Evolutionary conservation across 1,140 invertebrate species (phyloP).

Genomic region (Acromyrmex charruanus): DNA sequence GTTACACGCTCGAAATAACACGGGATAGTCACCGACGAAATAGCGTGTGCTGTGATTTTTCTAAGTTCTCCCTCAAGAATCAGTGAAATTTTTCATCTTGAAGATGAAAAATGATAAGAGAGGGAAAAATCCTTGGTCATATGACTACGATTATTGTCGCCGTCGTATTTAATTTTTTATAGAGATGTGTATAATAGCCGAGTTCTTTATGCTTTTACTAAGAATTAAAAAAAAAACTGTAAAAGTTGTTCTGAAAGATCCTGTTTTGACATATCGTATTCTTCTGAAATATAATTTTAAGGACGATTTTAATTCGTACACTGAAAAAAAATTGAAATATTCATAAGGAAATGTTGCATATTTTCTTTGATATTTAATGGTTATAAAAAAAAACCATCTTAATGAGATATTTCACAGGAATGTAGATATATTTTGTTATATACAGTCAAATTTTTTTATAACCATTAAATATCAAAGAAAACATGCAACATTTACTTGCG

Average conservation of each 20-base stretch:
- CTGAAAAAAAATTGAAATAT: no score
- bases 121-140: neutral
- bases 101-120: neutral
- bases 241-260: neutral
- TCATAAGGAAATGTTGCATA: no score
- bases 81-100: slow-evolving; percentile 10
- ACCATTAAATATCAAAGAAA: no score
- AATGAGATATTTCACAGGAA: no score
- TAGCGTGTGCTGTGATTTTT: neutral
- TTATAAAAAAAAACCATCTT: no score
- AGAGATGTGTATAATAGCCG: neutral
- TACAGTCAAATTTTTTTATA: no score
- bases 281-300: neutral
- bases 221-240: neutral
- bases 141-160: slow-evolving; percentile 10
- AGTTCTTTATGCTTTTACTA: neutral
- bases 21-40: neutral
- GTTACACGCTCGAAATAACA: slow-evolving; percentile 58
- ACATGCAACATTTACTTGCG: no score
- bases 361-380: no score
- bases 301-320: neutral
- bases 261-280: neutral
- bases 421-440: no score
- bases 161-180: neutral
- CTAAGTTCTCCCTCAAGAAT: neutral